phyloP scores from a whole-genome alignment of 2,797 vertebrate species.

The Siniperca obscura region DNA sequence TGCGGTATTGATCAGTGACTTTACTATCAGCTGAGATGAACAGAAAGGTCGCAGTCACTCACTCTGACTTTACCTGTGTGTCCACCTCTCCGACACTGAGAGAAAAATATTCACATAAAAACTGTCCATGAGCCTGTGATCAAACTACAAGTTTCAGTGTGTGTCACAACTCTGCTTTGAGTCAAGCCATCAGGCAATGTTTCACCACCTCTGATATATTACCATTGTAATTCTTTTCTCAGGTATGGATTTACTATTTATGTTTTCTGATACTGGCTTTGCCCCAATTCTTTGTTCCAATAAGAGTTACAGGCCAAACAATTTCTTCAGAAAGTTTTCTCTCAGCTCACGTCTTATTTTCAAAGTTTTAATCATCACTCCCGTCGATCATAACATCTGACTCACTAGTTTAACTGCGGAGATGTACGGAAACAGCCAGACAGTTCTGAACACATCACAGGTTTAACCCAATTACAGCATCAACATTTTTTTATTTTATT shows the following conservation, averaged over 20 bases:
- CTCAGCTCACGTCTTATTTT: too few species aligned
- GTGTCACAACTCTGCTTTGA: too few species aligned
- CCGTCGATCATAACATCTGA: not conserved
- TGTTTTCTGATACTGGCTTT: not conserved
- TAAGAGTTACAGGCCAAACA: not conserved
- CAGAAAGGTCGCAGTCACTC: constrained; percentile 54
- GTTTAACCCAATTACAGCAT: too few species aligned
- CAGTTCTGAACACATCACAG: not conserved
- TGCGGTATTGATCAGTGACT: constrained; percentile 71
- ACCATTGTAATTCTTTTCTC: not conserved
- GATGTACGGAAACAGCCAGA: not conserved
- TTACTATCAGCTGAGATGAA: constrained; percentile 65
- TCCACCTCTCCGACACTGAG: not conserved
- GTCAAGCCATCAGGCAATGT: not conserved
- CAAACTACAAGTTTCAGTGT: not conserved
- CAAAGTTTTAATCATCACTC: not conserved
- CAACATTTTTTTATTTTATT: too few species aligned
- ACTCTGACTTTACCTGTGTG: constrained; percentile 27
- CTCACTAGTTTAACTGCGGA: not conserved
- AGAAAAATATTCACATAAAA: not conserved
- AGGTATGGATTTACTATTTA: not conserved
- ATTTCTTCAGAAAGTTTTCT: not conserved
- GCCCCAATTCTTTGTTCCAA: not conserved
- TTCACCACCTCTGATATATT: not conserved
- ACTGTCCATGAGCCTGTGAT: not conserved